phyloP scores from a whole-genome alignment of 2,797 vertebrate genomes.

The Cynodonichthys magdalenae region DNA sequence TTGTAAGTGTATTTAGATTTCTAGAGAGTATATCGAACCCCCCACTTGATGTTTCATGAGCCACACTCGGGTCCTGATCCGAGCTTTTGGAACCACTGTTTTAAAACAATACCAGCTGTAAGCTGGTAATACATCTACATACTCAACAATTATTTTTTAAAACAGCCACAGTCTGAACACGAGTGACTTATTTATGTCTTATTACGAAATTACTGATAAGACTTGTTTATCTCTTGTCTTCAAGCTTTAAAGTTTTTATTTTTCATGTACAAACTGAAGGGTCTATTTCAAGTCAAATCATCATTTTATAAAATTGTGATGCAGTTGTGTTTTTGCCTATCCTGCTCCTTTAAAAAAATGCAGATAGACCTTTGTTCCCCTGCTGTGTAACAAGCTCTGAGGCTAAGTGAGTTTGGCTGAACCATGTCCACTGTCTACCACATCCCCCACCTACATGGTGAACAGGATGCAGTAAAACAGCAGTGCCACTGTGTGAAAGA shows the following conservation, averaged over 20 bases:
- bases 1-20: not conserved
- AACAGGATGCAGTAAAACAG: slow-evolving; percentile 64
- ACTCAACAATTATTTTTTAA: slow-evolving; percentile 2
- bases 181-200: slow-evolving; percentile 1
- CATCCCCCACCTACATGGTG: slow-evolving; percentile 63
- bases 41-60: not conserved
- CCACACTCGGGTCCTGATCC: not conserved
- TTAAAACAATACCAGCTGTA: slow-evolving; percentile 12
- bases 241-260: not conserved
- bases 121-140: slow-evolving; percentile 8
- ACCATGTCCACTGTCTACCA: slow-evolving; percentile 46
- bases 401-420: slow-evolving; percentile 52
- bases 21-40: not conserved
- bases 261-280: not conserved
- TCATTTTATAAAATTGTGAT: not conserved
- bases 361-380: slow-evolving; percentile 21
- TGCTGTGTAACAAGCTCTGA: slow-evolving; percentile 31
- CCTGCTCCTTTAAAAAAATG: slow-evolving; percentile 11
- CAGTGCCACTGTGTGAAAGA: slow-evolving; percentile 64
- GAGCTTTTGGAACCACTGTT: slow-evolving; percentile 2
- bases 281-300: not conserved
- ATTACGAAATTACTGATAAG: slow-evolving; percentile 1
- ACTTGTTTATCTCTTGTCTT: slow-evolving; percentile 1
- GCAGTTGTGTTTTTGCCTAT: slow-evolving; percentile 18
- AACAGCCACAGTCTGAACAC: not conserved